These are phyloP conservation scores for Dolomedes plantarius DNA, from an alignment of 2,888 invertebrate genomes.

Conservation along the genomic window DNA sequence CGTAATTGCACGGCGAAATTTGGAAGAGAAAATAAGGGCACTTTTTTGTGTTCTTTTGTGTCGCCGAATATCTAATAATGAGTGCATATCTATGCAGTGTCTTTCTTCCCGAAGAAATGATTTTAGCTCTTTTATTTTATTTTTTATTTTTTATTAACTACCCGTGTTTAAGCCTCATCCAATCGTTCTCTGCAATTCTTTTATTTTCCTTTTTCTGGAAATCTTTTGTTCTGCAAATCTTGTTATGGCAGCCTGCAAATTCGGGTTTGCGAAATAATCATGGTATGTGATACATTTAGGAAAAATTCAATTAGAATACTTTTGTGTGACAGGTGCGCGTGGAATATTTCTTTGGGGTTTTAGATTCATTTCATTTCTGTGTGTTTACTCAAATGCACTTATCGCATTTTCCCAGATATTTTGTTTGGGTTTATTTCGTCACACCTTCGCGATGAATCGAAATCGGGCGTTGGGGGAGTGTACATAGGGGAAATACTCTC, in stretches of 20 bases:
- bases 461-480: too few relatives aligned
- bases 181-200: background rate
- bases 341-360: background rate
- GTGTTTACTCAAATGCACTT: background rate
- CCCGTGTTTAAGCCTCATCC: background rate
- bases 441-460: too few relatives aligned
- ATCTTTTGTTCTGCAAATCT: background rate
- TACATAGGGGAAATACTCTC: too few relatives aligned
- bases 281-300: background rate
- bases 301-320: background rate
- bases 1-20: constrained; percentile 56
- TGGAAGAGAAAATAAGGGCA: constrained; percentile 21
- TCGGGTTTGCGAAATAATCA: background rate
- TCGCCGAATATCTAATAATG: constrained; percentile 9
- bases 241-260: background rate
- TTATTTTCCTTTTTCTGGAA: background rate
- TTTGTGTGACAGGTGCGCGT: background rate
- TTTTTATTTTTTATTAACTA: background rate
- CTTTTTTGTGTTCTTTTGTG: background rate
- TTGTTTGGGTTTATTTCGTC: too few relatives aligned
- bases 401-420: too few relatives aligned
- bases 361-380: background rate
- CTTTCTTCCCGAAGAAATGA: background rate
- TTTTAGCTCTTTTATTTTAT: constrained; percentile 3
- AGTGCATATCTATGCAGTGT: background rate